Base-by-base conservation (phyloP, 2,113 vertebrate genomes). In the Coptodon rendalli region DNA sequence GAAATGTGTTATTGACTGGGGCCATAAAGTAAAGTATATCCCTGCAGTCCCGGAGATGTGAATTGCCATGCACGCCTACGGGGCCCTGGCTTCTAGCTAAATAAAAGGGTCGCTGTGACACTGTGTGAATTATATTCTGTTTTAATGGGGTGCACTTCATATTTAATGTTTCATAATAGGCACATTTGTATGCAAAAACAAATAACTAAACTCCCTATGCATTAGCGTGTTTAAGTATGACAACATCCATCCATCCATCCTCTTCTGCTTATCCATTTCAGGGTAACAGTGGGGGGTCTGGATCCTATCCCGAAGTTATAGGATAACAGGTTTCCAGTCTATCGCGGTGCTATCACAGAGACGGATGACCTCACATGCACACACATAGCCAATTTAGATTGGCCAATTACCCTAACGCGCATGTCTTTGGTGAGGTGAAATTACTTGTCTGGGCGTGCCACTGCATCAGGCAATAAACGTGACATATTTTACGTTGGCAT, bases 1-100 rank as follows among this genome's bases (percentile, higher is more conserved):
- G 14, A 92, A 90, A 90, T 87, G 81, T 48, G 38, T 86, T 88
- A 89, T 92, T 85, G 91, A 87, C 85, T 13, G 7, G 38, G 10
- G 31, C 43, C 4, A 9, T 86, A 54, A 81, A 84, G 63, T 56
- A 54, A 81, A 90, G 85, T 81, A 14, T 48, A 17, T 80, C n/a
- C 17, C 4, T 31, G 5, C 50, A 63, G 40, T 63, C 40, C 45
- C 4, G 3, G 1, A 17, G 9, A 84, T 9, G 11, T 29, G 31
- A 9, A 52, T 53, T 71, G 27, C 29, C 13, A 27, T 1, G 3
- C 22, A 87, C 7, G 12, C 53, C 50, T 22, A 50, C 45, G 3
- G 29, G 24, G 9, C 54, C 61, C 73, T 27, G 7, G 22, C 38
- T 54, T 10, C 53, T 16, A 66, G 57, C 78, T 63, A 56, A 53